Evolutionary conservation across 1,140 invertebrate genomes (phyloP), one percentile per base, ranked within the genome.

Genomic region (Chionoecetes opilio): DNA sequence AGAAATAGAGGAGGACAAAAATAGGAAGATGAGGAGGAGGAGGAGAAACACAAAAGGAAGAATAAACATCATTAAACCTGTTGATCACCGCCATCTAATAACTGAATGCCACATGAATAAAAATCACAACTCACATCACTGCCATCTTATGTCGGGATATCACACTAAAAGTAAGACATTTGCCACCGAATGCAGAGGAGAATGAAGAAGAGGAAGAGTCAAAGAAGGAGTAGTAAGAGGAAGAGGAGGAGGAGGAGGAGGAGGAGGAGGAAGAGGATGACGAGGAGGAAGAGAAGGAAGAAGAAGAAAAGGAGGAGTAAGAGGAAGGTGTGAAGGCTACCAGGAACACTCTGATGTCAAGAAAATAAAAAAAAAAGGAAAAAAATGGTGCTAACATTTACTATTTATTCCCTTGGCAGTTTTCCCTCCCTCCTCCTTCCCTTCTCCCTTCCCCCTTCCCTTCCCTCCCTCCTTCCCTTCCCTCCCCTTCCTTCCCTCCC

Each of bases 381-480:
- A 75, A 75, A 46, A 91, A 75, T 75, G 63, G 21, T 75, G 63
- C 63, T 75, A 75, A 75, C 63, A 75, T 75, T 75, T 75, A 26
- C 63, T 8, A 75, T 21, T 75, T n/a, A n/a, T n/a, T n/a, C n/a
- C 26, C 26, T 1, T 75, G 63, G 26, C 26, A n/a, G 21, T 75
- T n/a, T 75, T 6, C 63, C 63, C n/a, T n/a, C 75, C 35, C 37
- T 26, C 91, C 35, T 35, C 34, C 21, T 32, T 9, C 38, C n/a
- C 9, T n/a, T 31, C 35, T 31, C 82, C 37, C 29, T 37, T 86
- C 32, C 37, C 26, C n/a, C 26, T 17, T 35, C 34, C 29, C 91
- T 35, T 37, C 35, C 34, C 82, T 11, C 82, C 29, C 29, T 2
- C 90, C 53, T 26, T 21, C 17, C 82, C 11, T 82, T 31, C 26